Conservation (phyloP, 2,113 vertebrate species). For the Caretta caretta region DNA sequence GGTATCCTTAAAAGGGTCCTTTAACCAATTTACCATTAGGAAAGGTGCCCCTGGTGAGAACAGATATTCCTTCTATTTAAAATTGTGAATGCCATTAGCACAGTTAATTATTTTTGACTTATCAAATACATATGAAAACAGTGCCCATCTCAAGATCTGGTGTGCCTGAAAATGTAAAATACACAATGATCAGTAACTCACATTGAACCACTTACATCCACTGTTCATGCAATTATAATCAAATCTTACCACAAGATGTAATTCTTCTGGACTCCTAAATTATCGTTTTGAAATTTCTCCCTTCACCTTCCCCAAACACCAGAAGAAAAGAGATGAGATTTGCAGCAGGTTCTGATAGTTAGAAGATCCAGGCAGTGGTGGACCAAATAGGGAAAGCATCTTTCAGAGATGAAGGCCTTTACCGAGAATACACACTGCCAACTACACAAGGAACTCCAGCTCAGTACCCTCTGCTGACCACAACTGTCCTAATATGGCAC, state of each 20-base stretch:
- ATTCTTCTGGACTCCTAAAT: not conserved
- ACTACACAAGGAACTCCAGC: too few relatives aligned
- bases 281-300: not conserved
- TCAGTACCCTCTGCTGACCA: not conserved
- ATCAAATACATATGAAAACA: not conserved
- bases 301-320: not conserved
- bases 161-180: not conserved
- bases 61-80: not conserved
- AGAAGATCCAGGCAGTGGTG: not conserved
- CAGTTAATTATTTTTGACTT: not conserved
- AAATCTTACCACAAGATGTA: not conserved
- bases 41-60: not conserved
- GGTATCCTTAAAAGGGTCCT: not conserved
- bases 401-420: not conserved
- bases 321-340: not conserved
- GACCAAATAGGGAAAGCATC: not conserved
- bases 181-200: not conserved
- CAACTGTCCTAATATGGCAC: too few relatives aligned
- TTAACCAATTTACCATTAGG: not conserved
- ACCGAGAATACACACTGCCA: not conserved
- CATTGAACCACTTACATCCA: not conserved
- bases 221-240: rapidly evolving
- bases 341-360: not conserved
- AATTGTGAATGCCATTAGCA: not conserved
- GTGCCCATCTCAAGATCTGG: not conserved